Base-by-base conservation (phyloP, 2,888 invertebrate species). In the Agrypnus murinus region DNA sequence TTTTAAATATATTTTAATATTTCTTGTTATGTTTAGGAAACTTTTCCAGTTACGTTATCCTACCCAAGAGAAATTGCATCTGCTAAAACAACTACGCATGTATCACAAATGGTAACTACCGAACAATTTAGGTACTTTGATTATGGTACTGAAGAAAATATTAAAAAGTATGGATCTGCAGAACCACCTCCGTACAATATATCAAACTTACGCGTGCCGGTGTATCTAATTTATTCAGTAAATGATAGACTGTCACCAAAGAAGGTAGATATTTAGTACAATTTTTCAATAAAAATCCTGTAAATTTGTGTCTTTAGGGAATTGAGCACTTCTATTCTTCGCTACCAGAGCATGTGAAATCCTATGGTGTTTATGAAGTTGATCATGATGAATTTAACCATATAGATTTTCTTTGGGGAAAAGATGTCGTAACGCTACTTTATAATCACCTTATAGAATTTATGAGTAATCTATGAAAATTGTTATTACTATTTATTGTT, bases 101-200 rank as follows among this genome's bases (percentile, higher is more conserved):
- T 81, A 7, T 66, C 77, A 9, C 83, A 84, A 71, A 77, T 82
- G 4, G 77, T 81, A 0, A 75, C 75, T 62, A 68, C 65, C n/a
- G 81, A 81, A 62, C 76, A 77, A 0, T 91, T 92, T 80, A 87
- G 88, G 10, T 87, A 89, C 57, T 92, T 89, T 76, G 87, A 89
- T 79, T 87, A 88, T 73, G 89, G 89, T 75, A 5, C 25, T 25
- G 85, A 87, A 6, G 87, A 87, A 7, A 85, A 92, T 71, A 81
- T 84, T 60, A 81, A 81, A 46, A 72, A 85, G 1, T 89, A 87
- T 75, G 90, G 89, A 0, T 83, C 84, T 1, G 84, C 87, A 1
- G 86, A 85, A 46, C 90, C 91, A 0, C 88, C 89, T 0, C 81
- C 82, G 34, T 92, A 92, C 78, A 87, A 90, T 74, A 80, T 92